Conservation (phyloP, 2,113 vertebrate species). For the Steatornis caripensis region DNA sequence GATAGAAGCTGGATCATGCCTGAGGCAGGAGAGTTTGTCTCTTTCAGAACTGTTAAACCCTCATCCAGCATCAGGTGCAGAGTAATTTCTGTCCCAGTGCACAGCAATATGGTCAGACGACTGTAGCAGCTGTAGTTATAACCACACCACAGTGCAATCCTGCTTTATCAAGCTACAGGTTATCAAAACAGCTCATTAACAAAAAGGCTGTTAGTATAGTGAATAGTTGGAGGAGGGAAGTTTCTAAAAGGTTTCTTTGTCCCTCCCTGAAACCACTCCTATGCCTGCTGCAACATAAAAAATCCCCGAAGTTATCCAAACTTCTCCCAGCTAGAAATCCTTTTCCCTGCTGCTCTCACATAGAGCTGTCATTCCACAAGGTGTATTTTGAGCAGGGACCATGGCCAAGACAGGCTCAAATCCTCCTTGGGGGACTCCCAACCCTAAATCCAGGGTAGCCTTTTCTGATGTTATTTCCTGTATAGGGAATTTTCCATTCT, state of each 20-base stretch:
- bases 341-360: not conserved
- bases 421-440: not conserved
- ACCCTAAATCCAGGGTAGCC: not conserved
- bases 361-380: not conserved
- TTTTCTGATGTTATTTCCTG: not conserved
- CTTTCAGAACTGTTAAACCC: not conserved
- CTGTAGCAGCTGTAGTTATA: not conserved
- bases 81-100: not conserved
- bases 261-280: not conserved
- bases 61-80: rapidly evolving
- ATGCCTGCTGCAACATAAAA: not conserved
- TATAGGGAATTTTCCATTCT: not conserved
- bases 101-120: not conserved
- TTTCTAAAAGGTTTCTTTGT: not conserved
- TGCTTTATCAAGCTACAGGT: not conserved
- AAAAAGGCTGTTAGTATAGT: not conserved
- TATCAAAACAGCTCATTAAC: not conserved
- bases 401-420: not conserved
- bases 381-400: not conserved
- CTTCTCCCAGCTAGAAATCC: not conserved
- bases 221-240: not conserved
- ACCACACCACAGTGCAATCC: not conserved
- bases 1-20: not conserved
- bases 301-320: not conserved
- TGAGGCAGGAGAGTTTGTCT: not conserved